phyloP scores from a whole-genome alignment of 2,888 invertebrate genomes.

The Tanypteryx hageni region DNA sequence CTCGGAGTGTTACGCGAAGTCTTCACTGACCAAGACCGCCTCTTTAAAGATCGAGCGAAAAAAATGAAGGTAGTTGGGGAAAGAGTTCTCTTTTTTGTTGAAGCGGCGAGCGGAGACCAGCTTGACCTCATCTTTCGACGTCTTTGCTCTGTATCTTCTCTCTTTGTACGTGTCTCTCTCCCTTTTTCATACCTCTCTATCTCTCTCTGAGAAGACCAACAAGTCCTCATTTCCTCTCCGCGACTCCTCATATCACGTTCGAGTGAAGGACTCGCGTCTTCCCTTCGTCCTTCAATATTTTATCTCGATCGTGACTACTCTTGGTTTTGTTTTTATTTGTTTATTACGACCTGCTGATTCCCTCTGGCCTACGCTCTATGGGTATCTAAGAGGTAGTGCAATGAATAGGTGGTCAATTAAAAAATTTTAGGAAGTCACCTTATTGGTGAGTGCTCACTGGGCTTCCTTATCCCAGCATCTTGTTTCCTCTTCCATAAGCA shows the following conservation, averaged over 20 bases:
- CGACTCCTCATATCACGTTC: neutral
- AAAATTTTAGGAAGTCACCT: too few relatives aligned
- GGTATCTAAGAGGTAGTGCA: too few relatives aligned
- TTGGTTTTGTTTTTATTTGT: too few relatives aligned
- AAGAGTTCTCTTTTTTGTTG: neutral
- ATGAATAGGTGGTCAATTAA: too few relatives aligned
- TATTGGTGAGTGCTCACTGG: too few relatives aligned
- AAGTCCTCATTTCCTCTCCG: conserved; percentile 30
- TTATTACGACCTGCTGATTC: too few relatives aligned
- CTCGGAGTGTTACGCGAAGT: neutral
- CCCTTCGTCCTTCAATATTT: neutral
- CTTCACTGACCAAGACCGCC: neutral
- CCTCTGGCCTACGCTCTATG: too few relatives aligned
- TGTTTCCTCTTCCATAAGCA: too few relatives aligned
- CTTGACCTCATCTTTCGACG: neutral
- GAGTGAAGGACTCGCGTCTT: neutral
- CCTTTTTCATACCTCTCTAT: neutral
- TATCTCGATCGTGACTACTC: neutral
- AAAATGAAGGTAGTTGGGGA: neutral
- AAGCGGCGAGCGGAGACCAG: neutral
- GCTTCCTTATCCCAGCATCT: too few relatives aligned
- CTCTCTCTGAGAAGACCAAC: conserved; percentile 35
- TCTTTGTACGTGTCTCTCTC: neutral
- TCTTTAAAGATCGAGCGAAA: neutral
- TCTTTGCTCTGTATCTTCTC: neutral